phyloP scores from a whole-genome alignment of 1,140 invertebrate genomes.

The Rhyzopertha dominica region DNA sequence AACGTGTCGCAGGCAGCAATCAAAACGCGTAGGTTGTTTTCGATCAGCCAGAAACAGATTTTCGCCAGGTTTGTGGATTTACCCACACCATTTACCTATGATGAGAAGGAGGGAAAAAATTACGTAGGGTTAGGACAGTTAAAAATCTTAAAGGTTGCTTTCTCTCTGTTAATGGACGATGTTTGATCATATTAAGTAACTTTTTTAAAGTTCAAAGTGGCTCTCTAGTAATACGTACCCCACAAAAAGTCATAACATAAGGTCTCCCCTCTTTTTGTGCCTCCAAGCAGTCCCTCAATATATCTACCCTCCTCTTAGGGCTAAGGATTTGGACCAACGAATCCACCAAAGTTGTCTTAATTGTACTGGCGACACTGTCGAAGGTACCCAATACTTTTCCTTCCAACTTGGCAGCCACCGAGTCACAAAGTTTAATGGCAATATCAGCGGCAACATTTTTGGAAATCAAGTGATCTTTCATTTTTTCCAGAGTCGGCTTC shows the following conservation, averaged over 20 bases:
- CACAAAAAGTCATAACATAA: slow-evolving; percentile 97
- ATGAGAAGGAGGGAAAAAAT: slow-evolving; percentile 9
- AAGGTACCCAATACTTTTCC: slow-evolving; percentile 92
- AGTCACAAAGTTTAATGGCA: slow-evolving; percentile 89
- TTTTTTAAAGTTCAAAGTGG: slow-evolving; percentile 2
- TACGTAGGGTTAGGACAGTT: neutral
- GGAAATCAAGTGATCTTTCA: slow-evolving; percentile 92
- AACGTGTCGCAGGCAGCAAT: slow-evolving; percentile 99
- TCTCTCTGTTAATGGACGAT: no score
- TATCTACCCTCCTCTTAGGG: slow-evolving; percentile 92
- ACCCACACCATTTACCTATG: slow-evolving; percentile 88
- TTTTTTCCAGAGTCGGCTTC: slow-evolving; percentile 84
- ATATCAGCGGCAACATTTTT: slow-evolving; percentile 99
- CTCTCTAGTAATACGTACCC: slow-evolving; percentile 56
- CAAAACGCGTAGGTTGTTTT: slow-evolving; percentile 93
- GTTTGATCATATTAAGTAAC: neutral
- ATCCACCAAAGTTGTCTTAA: slow-evolving; percentile 76
- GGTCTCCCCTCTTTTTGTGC: slow-evolving; percentile 76
- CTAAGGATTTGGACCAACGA: slow-evolving; percentile 88
- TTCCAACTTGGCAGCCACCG: slow-evolving; percentile 86
- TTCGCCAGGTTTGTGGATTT: slow-evolving; percentile 99
- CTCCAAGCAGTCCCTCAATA: slow-evolving; percentile 92
- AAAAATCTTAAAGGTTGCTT: no score
- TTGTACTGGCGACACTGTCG: slow-evolving; percentile 78
- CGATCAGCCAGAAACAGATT: slow-evolving; percentile 99